Conservation (phyloP, 2,113 vertebrate genomes). For the Silurus glanis region DNA sequence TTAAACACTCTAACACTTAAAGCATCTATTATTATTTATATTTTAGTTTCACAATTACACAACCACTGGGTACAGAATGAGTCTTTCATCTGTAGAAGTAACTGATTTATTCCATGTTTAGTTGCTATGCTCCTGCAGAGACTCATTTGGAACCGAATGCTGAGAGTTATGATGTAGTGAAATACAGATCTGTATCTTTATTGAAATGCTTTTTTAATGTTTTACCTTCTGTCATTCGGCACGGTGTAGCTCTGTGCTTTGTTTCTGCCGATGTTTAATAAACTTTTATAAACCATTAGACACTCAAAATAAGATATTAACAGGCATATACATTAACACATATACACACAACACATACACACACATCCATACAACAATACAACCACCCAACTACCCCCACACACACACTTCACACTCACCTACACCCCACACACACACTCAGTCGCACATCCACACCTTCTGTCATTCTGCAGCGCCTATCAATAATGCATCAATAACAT, state of each 20-base stretch:
- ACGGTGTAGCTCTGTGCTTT: background rate
- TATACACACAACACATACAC: background rate
- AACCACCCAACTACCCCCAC: background rate
- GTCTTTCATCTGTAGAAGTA: background rate
- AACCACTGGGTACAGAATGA: background rate
- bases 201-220: background rate
- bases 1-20: background rate
- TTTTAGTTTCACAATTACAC: background rate
- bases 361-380: background rate
- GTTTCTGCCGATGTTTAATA: background rate
- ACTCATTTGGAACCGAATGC: background rate
- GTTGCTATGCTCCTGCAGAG: background rate
- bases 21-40: background rate
- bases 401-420: background rate
- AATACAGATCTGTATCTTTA: background rate
- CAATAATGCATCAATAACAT: no score
- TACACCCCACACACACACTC: conserved; percentile 19
- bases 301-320: background rate
- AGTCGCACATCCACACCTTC: background rate
- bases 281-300: background rate
- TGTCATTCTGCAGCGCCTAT: no score
- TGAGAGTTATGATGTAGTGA: background rate
- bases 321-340: background rate
- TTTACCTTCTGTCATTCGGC: background rate
- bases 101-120: background rate